Evolutionary conservation across 2,888 invertebrate genomes (phyloP).

Genomic region (Ectemnius continuus): DNA sequence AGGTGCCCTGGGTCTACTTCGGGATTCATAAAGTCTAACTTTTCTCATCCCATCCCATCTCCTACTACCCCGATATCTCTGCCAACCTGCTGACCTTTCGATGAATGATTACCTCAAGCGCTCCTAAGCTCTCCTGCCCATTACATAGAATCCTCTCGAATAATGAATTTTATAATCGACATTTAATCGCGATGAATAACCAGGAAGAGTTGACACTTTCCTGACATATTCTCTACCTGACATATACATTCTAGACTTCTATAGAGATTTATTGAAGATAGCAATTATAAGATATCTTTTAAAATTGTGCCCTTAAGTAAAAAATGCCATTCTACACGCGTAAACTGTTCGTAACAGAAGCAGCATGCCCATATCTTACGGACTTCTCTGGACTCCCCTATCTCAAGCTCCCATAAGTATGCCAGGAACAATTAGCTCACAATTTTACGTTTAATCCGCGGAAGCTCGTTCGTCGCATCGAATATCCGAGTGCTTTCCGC

Average conservation of each 20-base stretch:
- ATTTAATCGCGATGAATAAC: too few species aligned
- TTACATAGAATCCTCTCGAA: neutral
- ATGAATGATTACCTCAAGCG: constrained; percentile 53
- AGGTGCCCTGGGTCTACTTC: constrained; percentile 51
- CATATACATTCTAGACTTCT: too few species aligned
- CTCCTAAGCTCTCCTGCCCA: constrained; percentile 9
- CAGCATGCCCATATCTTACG: too few species aligned
- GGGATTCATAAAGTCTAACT: constrained; percentile 61
- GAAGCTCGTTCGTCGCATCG: neutral
- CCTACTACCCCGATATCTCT: constrained; percentile 28
- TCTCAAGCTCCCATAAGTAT: constrained; percentile 26
- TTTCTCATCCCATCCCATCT: constrained; percentile 39
- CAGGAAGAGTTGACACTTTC: too few species aligned
- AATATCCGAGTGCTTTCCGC: constrained; percentile 8
- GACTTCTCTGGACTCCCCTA: too few species aligned
- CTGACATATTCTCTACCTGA: too few species aligned
- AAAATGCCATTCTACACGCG: too few species aligned
- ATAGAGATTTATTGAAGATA: too few species aligned
- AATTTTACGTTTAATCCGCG: constrained; percentile 56
- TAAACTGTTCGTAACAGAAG: too few species aligned
- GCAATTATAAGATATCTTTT: too few species aligned
- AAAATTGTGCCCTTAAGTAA: too few species aligned
- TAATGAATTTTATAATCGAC: neutral
- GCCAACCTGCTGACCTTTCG: constrained; percentile 23
- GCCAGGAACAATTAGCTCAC: constrained; percentile 44